Base-by-base conservation (phyloP, 2,797 vertebrate species). In the Phrynocephalus vlangalii region DNA sequence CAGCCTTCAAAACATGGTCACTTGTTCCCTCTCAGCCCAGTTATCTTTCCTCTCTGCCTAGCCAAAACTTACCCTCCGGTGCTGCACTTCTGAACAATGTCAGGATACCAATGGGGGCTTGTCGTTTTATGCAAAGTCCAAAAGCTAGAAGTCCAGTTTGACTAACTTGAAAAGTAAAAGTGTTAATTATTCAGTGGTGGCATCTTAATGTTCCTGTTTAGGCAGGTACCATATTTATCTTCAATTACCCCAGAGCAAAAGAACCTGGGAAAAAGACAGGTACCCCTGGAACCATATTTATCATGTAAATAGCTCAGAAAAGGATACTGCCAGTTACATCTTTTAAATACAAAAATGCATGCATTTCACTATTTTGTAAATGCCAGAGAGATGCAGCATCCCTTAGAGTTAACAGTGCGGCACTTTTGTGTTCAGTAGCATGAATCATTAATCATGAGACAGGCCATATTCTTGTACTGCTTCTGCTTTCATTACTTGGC, bases 361-460 rank as follows among this genome's bases (percentile, higher is more conserved):
- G 97, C 98, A 97, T 98, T 97, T 98, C 97, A 97, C 97, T 98
- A 96, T 97, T 97, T 97, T 97, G 98, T 97, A 99, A 98, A 99
- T 99, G 98, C 98, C 98, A 98, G 97, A 95, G 97, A 97, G 97
- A 98, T 96, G 97, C 98, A 96, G 98, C 98, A 97, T 98, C 97
- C 97, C 95, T 96, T 97, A 97, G 98, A 99, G 98, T 99, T 99
- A 99, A 99, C 99, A 97, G 98, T 98, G 99, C 98, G 97, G 98
- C 98, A 99, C 98, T 99, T 99, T 98, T 99, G 98, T 99, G 98
- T 99, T 99, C 98, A 98, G 97, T 96, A 99, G 98, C 98, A 98
- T 99, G 99, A 99, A 99, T 99, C 99, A 99, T 99, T 99, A 99
- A 99, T 99, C 99, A 99, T 99, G 98, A 98, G 97, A 97, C 98